Evolutionary conservation across 2,797 vertebrate genomes (phyloP), one percentile per base, ranked within the genome.

Genomic region (Falco novaeseelandiae): DNA sequence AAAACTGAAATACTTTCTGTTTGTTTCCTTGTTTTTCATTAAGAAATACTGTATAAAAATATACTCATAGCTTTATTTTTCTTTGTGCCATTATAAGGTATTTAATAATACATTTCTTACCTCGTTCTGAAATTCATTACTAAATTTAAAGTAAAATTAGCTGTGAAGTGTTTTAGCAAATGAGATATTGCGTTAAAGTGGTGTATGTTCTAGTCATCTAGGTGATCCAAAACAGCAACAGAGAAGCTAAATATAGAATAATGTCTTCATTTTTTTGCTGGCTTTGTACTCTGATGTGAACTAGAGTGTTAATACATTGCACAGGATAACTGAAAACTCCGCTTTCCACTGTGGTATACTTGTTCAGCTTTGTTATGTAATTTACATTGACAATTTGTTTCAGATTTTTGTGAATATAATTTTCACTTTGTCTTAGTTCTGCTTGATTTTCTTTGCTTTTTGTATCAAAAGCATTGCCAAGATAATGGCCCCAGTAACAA

Each of bases 21-120:
- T 20, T 74, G 36, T 88, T 94, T 92, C 84, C 79, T 95, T 96
- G 80, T 74, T 96, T 95, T 97, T 93, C 90, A 90, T 96, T 95
- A 91, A 90, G 87, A 91, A 93, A 92, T 93, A 87, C 20, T 40
- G 8, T 36, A 70, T 63, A 30, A 92, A 97, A 88, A 78, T 83
- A 79, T 32, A 70, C 62, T 93, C 16, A 4, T 66, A 32, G 17
- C 30, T 55, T 91, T 91, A 63, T 78, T 90, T 91, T 65, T 63
- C 66, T 85, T 82, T 88, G 30, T 89, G 62, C 40, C 23, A 34
- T 86, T 46, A 52, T 58, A 38, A 42, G 25, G 57, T 82, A 52
- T 71, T 91, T 89, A 95, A 92, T 91, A 52, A 23, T 91, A 55
- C 2, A 21, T 89, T 96, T 92, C 74, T 73, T 59, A 21, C 26